These are phyloP conservation scores for Limanda limanda DNA, from an alignment of 2,113 vertebrate species.

Conservation along the genomic window DNA sequence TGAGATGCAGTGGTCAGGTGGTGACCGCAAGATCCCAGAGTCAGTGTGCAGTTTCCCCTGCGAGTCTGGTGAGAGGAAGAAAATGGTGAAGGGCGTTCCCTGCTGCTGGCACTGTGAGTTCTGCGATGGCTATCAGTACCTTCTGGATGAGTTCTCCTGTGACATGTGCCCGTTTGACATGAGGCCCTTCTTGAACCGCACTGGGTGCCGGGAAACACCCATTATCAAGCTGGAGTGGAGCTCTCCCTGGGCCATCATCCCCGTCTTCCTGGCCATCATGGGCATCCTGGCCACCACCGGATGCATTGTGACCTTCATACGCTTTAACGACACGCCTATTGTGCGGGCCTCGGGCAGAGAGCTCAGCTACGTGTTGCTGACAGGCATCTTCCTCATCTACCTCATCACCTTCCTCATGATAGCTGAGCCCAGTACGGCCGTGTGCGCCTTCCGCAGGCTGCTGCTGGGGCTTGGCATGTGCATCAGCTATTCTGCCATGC, in stretches of 20 bases:
- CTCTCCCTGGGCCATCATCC: slow-evolving; percentile 86
- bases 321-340: slow-evolving; percentile 88
- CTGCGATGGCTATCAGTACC: slow-evolving; percentile 87
- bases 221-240: slow-evolving; percentile 87
- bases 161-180: slow-evolving; percentile 85
- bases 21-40: slow-evolving; percentile 76
- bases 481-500: slow-evolving; percentile 86
- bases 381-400: slow-evolving; percentile 83
- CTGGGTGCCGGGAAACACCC: slow-evolving; percentile 83
- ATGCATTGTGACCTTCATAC: slow-evolving; percentile 82
- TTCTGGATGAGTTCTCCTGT: slow-evolving; percentile 84
- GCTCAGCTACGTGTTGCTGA: slow-evolving; percentile 87
- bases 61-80: slow-evolving; percentile 83
- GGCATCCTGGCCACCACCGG: slow-evolving; percentile 85
- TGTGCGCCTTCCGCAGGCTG: slow-evolving; percentile 84
- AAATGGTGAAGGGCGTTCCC: slow-evolving; percentile 87
- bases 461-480: slow-evolving; percentile 83
- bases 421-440: slow-evolving; percentile 77
- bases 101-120: slow-evolving; percentile 90
- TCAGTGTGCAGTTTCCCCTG: slow-evolving; percentile 91
- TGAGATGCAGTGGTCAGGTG: slow-evolving; percentile 88
- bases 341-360: slow-evolving; percentile 88
- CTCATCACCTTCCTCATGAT: slow-evolving; percentile 85
- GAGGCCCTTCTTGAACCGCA: slow-evolving; percentile 83
- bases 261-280: slow-evolving; percentile 84